Evolutionary conservation across 2,888 invertebrate species (phyloP), one percentile per base, ranked within the genome.

Genomic region (Empis stercorea): DNA sequence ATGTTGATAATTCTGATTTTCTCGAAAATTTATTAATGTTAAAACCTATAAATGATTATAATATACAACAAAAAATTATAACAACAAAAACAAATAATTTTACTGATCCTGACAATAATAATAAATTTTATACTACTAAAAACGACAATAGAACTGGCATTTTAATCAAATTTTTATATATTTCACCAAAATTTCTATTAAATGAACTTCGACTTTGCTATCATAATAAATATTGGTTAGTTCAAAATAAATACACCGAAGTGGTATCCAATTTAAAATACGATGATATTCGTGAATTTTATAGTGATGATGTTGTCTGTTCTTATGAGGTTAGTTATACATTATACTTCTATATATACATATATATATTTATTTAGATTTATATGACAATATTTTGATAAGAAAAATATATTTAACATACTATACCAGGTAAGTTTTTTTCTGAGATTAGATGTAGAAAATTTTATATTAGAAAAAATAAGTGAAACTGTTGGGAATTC

Each of bases 221-320:
- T 57, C 62, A 67, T 58, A 69, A 70, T 61, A 69, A 67, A 64
- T 69, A 70, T 63, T 70, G 70, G 70, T 60, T 69, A 58, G 68
- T 70, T 56, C 68, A 68, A 59, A 68, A 68, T 65, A 70, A 69
- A 65, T 70, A 68, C 58, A 63, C 65, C 52, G 69, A 68, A 60
- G 66, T 69, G 61, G 64, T 68, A 60, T 64, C 68, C 52, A 69
- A 65, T 62, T 64, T 70, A 57, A 61, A 67, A 63, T 67, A 63
- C 60, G 58, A 61, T 55, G 58, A 59, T 44, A 54, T 70, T 48
- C 66, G 61, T 52, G 57, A 58, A 51, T 62, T 60, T 57, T 65
- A 64, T 59, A 62, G 59, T 44, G 57, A 38, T 39, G 61, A 61
- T 55, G 51, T 61, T 57, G 65, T 62, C 54, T 57, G 59, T 52